phyloP scores from a whole-genome alignment of 2,113 vertebrate species.

The Lontra canadensis region DNA sequence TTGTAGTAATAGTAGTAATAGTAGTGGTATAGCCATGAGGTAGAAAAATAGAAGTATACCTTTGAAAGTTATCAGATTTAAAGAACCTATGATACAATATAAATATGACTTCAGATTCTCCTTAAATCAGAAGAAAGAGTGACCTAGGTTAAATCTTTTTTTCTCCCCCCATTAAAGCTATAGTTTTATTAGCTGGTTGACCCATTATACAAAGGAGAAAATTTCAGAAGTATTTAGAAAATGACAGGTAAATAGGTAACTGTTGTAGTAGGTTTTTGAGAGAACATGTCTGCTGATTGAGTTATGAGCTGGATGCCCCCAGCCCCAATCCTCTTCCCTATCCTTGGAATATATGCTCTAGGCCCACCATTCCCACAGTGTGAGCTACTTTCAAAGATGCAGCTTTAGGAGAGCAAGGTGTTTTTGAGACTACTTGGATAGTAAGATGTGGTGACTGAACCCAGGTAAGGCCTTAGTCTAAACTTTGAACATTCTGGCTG shows the following conservation, averaged over 20 bases:
- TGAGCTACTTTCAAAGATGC: background rate
- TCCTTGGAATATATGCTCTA: background rate
- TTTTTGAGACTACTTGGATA: background rate
- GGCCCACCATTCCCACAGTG: no score
- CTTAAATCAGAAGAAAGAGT: background rate
- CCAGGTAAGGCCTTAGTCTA: background rate
- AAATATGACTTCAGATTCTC: background rate
- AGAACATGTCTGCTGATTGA: accelerated
- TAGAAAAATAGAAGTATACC: background rate
- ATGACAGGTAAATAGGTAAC: background rate
- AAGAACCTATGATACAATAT: background rate
- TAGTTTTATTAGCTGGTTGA: background rate
- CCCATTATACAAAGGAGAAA: background rate
- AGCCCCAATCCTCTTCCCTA: no score
- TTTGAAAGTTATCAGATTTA: background rate
- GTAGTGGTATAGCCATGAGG: background rate
- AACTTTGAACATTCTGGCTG: background rate
- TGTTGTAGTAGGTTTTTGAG: background rate
- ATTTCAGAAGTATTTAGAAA: background rate
- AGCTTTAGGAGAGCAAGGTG: background rate
- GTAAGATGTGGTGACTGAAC: background rate
- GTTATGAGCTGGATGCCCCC: background rate
- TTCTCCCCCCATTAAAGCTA: background rate
- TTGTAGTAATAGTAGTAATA: background rate
- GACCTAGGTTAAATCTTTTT: background rate